A percentile compares a stretch with the other conserved stretches of the same genome.
Evolutionary conservation across 2,797 vertebrate genomes (phyloP).

Genomic region (Phrynocephalus vlangalii): DNA sequence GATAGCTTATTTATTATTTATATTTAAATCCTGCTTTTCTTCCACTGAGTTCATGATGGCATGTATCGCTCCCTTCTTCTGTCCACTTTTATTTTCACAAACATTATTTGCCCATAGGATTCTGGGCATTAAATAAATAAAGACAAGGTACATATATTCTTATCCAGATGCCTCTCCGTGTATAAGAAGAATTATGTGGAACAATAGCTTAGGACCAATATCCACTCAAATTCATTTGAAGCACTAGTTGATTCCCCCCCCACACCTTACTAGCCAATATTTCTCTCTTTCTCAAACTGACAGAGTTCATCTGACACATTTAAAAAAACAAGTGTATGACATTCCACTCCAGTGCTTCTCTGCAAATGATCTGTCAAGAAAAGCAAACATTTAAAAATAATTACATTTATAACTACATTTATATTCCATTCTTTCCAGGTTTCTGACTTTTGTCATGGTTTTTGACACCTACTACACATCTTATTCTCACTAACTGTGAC

Average conservation of each 20-base stretch:
- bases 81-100: background rate
- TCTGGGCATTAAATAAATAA: background rate
- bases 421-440: conserved; percentile 30
- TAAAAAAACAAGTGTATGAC: conserved; percentile 7
- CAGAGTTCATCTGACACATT: conserved; percentile 12
- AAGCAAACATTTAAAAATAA: conserved; percentile 40
- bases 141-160: too few relatives aligned
- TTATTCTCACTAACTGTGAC: conserved; percentile 26
- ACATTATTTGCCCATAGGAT: background rate
- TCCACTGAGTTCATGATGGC: background rate
- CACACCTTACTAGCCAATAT: background rate
- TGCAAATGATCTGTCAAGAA: conserved; percentile 33
- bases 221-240: background rate
- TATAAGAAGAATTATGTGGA: background rate
- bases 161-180: too few relatives aligned
- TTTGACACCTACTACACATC: conserved; percentile 10
- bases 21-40: background rate
- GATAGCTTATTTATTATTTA: too few relatives aligned
- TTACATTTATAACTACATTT: conserved; percentile 25
- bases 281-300: conserved; percentile 19
- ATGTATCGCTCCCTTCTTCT: background rate
- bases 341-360: conserved; percentile 27
- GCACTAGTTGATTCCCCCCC: background rate
- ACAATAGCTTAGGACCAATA: background rate
- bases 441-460: conserved; percentile 11